Evolutionary conservation across 2,797 vertebrate species (phyloP).

Genomic region (Merluccius polli): DNA sequence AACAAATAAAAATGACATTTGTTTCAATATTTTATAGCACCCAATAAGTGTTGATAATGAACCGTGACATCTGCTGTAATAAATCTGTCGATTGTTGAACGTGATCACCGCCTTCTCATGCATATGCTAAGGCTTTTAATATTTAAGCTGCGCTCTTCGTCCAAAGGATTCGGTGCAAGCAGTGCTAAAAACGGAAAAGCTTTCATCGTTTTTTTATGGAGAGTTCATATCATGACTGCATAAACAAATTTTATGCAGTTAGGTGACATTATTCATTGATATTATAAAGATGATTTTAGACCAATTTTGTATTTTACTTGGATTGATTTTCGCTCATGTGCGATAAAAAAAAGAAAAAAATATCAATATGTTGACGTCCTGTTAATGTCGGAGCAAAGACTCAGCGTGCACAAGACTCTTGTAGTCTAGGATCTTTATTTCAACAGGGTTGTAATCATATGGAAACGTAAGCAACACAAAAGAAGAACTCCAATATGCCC

Average conservation of each 20-base stretch:
- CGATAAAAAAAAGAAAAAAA: background rate
- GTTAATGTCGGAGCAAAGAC: constrained; percentile 20
- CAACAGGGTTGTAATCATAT: constrained; percentile 50
- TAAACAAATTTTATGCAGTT: background rate
- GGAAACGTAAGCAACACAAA: constrained; percentile 50
- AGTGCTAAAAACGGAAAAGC: background rate
- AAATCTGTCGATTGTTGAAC: background rate
- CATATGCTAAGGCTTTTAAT: background rate
- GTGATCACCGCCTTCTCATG: background rate
- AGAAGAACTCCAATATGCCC: constrained; percentile 39
- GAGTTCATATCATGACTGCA: background rate
- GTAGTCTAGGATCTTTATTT: constrained; percentile 56
- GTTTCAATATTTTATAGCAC: background rate
- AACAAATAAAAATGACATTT: background rate
- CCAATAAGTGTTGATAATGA: background rate
- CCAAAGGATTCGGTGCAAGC: background rate
- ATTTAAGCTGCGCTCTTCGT: background rate
- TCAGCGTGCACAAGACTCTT: background rate
- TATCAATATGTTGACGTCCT: background rate
- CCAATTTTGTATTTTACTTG: background rate
- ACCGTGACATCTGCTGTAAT: background rate
- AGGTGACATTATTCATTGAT: background rate
- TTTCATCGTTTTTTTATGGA: background rate
- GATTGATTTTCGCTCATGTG: background rate
- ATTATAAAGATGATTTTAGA: background rate